Evolutionary conservation across 1,140 invertebrate genomes (phyloP).

Genomic region (Dinoponera quadriceps): DNA sequence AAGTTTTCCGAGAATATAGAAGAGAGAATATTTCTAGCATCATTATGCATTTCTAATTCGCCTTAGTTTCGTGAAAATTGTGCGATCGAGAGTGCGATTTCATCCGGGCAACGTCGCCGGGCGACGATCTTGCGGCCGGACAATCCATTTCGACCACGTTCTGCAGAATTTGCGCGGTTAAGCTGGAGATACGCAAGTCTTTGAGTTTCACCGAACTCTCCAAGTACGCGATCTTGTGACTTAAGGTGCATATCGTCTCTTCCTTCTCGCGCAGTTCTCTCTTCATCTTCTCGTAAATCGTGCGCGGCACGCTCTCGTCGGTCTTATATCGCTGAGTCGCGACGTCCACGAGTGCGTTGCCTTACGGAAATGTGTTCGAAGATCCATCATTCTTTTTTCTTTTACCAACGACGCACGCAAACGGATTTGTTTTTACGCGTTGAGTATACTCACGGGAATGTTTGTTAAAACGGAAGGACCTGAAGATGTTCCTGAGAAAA

Average conservation of each 20-base stretch:
- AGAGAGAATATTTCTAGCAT: no score
- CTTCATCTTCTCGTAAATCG: conserved; percentile 81
- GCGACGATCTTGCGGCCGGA: conserved; percentile 28
- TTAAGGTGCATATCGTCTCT: conserved; percentile 79
- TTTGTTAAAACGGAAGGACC: neutral
- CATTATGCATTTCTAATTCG: conserved; percentile 21
- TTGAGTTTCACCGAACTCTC: conserved; percentile 86
- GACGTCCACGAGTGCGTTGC: neutral
- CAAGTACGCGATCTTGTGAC: conserved; percentile 84
- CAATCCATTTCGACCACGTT: conserved; percentile 59
- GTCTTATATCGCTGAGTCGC: conserved; percentile 24
- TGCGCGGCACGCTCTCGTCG: conserved; percentile 82
- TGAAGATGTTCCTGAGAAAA: conserved; percentile 49
- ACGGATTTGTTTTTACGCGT: neutral
- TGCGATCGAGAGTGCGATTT: conserved; percentile 42
- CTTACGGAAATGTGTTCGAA: conserved; percentile 7
- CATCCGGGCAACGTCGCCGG: neutral
- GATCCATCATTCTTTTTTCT: neutral
- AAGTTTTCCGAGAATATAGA: no score
- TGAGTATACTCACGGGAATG: conserved; percentile 47
- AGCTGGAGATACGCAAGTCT: conserved; percentile 84
- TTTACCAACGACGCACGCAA: no score
- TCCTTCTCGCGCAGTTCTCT: conserved; percentile 80
- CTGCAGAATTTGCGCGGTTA: conserved; percentile 74
- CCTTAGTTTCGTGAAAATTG: conserved; percentile 26